These are phyloP conservation scores for Cichlasoma orientale DNA, from an alignment of 2,797 vertebrate species.

Conservation along the genomic window DNA sequence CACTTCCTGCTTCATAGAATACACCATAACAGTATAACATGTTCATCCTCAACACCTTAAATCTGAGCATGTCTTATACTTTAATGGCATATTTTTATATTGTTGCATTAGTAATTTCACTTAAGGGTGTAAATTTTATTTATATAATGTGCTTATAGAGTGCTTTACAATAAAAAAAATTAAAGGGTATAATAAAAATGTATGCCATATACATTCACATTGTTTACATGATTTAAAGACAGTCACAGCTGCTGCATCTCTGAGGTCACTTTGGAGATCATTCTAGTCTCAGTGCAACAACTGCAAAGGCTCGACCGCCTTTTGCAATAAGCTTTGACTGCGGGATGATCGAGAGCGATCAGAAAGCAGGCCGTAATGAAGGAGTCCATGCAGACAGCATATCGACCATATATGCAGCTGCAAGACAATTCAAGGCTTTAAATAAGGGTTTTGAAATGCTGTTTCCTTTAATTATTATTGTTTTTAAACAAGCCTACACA, in stretches of 20 bases:
- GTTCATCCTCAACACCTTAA: too few relatives aligned
- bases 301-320: too few relatives aligned
- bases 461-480: not conserved
- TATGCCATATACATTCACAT: not conserved
- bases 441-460: not conserved
- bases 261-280: fast-evolving
- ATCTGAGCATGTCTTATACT: not conserved
- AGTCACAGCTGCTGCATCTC: not conserved
- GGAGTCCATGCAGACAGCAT: too few relatives aligned
- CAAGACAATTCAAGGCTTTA: not conserved
- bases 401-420: not conserved
- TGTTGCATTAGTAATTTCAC: too few relatives aligned
- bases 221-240: not conserved
- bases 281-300: not conserved
- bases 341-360: not conserved
- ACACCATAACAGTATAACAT: too few relatives aligned
- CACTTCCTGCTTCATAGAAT: too few relatives aligned
- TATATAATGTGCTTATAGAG: fast-evolving
- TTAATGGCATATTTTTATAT: not conserved
- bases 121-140: not conserved
- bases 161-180: not conserved
- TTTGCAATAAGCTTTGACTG: fast-evolving
- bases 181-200: not conserved
- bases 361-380: too few relatives aligned
- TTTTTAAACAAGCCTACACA: fast-evolving